Evolutionary conservation across 2,888 invertebrate species (phyloP).

Genomic region (Dasypolia templi): DNA sequence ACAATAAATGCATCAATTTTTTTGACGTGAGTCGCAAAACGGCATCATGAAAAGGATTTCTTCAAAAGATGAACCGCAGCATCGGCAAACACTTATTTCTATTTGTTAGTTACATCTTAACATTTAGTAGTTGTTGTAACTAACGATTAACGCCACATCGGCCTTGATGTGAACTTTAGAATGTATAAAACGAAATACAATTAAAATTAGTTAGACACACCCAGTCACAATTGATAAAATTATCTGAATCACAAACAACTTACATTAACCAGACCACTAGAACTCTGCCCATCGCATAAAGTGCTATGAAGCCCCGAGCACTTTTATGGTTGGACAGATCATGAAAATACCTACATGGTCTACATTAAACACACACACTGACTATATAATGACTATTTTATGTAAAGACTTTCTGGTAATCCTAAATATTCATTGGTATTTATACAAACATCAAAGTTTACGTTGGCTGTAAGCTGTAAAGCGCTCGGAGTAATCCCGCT

Average conservation of each 20-base stretch:
- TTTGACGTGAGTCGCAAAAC: background rate
- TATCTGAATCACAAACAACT: conserved; percentile 1
- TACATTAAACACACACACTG: conserved; percentile 16
- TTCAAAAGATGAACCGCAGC: background rate
- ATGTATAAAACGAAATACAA: background rate
- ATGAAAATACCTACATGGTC: conserved; percentile 19
- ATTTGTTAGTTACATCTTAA: background rate
- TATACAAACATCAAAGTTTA: conserved; percentile 63
- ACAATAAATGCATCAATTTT: background rate
- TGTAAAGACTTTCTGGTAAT: conserved; percentile 46
- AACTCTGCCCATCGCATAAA: conserved; percentile 2
- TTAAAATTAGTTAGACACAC: background rate
- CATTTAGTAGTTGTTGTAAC: background rate
- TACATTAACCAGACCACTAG: background rate
- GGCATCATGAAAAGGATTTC: background rate
- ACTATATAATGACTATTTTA: conserved; percentile 48
- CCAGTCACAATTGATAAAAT: background rate
- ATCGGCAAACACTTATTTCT: background rate
- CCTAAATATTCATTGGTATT: conserved; percentile 62
- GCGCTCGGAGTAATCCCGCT: conserved; percentile 23
- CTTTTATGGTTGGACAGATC: conserved; percentile 22
- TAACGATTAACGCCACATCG: too few relatives aligned
- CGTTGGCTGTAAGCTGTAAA: conserved; percentile 48
- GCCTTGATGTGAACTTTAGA: background rate
- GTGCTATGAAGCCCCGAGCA: background rate